A percentile compares a stretch with the other conserved stretches of the same genome.
Conservation (phyloP, 1,140 invertebrate species). For the silkworm (Bombyx mori) region DNA sequence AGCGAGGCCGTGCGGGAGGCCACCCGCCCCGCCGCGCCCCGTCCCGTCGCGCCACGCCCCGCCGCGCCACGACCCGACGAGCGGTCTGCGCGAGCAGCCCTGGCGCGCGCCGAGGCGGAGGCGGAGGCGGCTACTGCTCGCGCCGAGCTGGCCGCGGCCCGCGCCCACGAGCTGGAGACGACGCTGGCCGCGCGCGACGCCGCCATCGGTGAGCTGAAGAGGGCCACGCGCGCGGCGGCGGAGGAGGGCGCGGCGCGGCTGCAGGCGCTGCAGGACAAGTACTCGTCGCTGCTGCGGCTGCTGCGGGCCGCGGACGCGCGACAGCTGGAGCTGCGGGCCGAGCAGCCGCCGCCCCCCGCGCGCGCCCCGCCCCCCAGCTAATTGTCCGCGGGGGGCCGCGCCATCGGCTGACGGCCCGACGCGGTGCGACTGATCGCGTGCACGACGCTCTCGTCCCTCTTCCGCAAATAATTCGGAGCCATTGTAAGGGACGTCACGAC, state of each 20-base stretch:
- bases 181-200: slow-evolving; percentile 64
- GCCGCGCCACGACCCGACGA: slow-evolving; percentile 48
- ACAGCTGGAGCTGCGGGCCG: slow-evolving; percentile 74
- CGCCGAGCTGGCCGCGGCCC: slow-evolving; percentile 67
- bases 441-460: background rate
- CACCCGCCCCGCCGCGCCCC: slow-evolving; percentile 14
- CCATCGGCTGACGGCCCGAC: background rate
- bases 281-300: slow-evolving; percentile 77
- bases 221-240: slow-evolving; percentile 63
- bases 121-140: slow-evolving; percentile 55
- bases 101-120: slow-evolving; percentile 63
- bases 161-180: slow-evolving; percentile 72
- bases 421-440: background rate
- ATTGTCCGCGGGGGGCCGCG: slow-evolving; percentile 3
- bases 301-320: slow-evolving; percentile 78
- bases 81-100: slow-evolving; percentile 53
- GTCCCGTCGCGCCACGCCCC: slow-evolving; percentile 43
- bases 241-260: slow-evolving; percentile 70
- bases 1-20: slow-evolving; percentile 32
- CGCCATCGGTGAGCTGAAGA: slow-evolving; percentile 62
- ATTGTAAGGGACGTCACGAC: no score
- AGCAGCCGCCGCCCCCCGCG: slow-evolving; percentile 23
- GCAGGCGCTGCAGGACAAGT: slow-evolving; percentile 80
- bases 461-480: no score
- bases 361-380: slow-evolving; percentile 15